These are phyloP conservation scores for Ameiurus melas DNA, from an alignment of 2,113 vertebrate genomes.

Conservation along the genomic window DNA sequence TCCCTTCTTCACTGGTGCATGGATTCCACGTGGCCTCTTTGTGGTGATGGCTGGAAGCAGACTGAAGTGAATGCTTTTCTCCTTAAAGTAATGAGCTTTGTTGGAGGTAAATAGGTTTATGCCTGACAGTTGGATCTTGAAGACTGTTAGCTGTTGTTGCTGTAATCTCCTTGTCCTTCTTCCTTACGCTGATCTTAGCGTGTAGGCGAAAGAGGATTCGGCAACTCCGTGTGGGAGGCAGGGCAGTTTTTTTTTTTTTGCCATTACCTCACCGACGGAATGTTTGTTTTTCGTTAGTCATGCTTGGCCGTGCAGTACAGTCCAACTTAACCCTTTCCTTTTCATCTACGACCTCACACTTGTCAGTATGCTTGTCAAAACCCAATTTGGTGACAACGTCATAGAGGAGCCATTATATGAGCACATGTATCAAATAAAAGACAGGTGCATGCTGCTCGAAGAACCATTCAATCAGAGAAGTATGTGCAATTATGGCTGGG, in stretches of 20 bases:
- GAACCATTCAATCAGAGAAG: neutral
- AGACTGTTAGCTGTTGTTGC: constrained; percentile 8
- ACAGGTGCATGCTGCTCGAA: neutral
- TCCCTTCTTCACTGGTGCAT: constrained; percentile 2
- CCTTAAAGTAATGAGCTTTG: constrained; percentile 1
- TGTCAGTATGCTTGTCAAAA: neutral
- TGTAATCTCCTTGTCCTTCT: neutral
- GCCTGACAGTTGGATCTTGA: neutral
- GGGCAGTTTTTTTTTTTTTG: constrained; percentile 31
- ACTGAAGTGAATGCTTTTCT: neutral
- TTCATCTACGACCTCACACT: neutral
- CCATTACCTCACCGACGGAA: constrained; percentile 57
- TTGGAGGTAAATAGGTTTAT: neutral
- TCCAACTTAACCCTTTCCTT: constrained; percentile 50
- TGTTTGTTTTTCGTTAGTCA: constrained; percentile 58
- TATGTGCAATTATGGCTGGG: neutral
- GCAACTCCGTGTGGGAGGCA: constrained; percentile 33
- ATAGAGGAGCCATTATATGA: neutral
- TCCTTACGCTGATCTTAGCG: neutral
- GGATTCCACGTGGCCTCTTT: neutral
- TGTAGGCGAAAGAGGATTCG: constrained; percentile 15
- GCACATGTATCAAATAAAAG: neutral
- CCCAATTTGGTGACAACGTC: neutral
- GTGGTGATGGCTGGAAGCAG: neutral
- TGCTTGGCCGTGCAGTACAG: constrained; percentile 14